A percentile compares a stretch with the other conserved stretches of the same genome.
phyloP scores from a whole-genome alignment of 1,140 invertebrate species.

The Drosophila funebris region DNA sequence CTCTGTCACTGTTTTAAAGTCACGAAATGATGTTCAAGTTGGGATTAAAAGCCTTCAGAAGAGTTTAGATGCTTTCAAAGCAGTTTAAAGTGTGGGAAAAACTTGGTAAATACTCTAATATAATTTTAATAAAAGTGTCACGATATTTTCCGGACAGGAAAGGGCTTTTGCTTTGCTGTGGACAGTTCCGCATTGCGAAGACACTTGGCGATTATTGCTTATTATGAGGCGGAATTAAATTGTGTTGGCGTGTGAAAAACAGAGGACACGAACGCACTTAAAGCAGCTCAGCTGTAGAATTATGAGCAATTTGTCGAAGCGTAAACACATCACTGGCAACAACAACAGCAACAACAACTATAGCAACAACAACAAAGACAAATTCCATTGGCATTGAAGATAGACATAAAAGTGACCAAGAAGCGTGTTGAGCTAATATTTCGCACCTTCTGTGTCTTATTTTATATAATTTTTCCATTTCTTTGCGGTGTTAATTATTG shows the following conservation, averaged over 20 bases:
- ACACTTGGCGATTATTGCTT: constrained; percentile 34
- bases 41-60: neutral
- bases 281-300: constrained; percentile 36
- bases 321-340: constrained; percentile 8
- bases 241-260: constrained; percentile 45
- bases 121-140: constrained; percentile 45
- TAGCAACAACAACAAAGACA: neutral
- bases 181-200: constrained; percentile 42
- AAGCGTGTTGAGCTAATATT: constrained; percentile 24
- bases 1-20: neutral
- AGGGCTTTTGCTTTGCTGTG: neutral
- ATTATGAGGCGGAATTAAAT: constrained; percentile 43
- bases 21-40: constrained; percentile 1
- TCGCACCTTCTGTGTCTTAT: constrained; percentile 32
- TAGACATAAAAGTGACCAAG: constrained; percentile 23
- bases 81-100: constrained; percentile 28
- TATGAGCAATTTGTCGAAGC: constrained; percentile 43
- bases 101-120: neutral
- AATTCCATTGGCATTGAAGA: constrained; percentile 26
- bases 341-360: neutral
- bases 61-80: constrained; percentile 2
- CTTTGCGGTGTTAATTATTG: constrained; percentile 32
- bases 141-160: constrained; percentile 11
- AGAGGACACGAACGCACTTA: constrained; percentile 44
- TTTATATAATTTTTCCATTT: neutral